Base-by-base conservation (phyloP, 2,113 vertebrate species). In the Ellobius talpinus region DNA sequence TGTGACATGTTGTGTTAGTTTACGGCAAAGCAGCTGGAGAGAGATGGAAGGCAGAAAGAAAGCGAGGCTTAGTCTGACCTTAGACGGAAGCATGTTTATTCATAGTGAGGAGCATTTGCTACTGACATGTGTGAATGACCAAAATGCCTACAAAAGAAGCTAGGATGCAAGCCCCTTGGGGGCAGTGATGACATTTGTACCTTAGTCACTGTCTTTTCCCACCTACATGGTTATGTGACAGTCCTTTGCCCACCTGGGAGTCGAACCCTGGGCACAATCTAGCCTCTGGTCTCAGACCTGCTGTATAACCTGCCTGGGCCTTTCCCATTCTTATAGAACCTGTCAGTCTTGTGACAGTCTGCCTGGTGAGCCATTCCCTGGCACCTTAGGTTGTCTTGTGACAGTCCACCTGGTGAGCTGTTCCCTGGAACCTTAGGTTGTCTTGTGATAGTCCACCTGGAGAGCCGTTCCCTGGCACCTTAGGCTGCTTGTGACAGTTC, bases 211-310 rank as follows among this genome's bases (percentile, higher is more conserved):
- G 0, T 42, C 42, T 23, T 29, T 66, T 66, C 29, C 52, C 1
- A 12, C 5, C 29, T 31, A 29, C 11, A 7, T 0, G 0, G 23
- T 77, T 76, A 3, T 1, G 0, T 87, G 66, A 16, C 47, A 14
- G 29, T 21, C 17, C 12, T 77, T 24, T 45, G 45, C 65, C 33
- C 14, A 2, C 52, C 5, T 68, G 50, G 45, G 55, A 73, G 7
- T 24, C 17, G 63, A 61, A 52, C 3, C 24, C 6, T 12, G 68
- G 39, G 84, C 12, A 45, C 8, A 11, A 11, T n/a, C 45, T 45
- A 39, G 50, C 11, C 72, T 93, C 31, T 82, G 13, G 29, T 79
- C 36, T 79, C 66, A 47, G 42, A 76, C 7, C n/a, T 96, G 65
- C 55, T 72, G 17, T 7, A n/a, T 63, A 12, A 61, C 47, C 24